These are phyloP conservation scores for Hoplostethus mediterraneus DNA, from an alignment of 2,797 vertebrate species.

Conservation along the genomic window DNA sequence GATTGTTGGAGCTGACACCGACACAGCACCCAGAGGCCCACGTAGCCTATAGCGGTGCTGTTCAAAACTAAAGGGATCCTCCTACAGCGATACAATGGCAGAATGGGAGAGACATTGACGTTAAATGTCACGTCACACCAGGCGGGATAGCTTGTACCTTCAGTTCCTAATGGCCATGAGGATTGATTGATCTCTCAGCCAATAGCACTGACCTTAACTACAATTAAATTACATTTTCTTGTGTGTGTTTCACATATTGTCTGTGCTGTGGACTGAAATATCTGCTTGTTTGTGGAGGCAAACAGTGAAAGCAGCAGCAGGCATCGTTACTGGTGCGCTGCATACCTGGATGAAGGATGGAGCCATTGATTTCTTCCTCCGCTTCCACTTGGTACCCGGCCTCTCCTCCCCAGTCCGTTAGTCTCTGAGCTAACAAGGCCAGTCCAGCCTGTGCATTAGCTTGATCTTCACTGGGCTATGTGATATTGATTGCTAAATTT, in stretches of 20 bases:
- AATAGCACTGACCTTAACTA: background rate
- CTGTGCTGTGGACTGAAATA: slow-evolving; percentile 17
- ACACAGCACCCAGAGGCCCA: slow-evolving; percentile 41
- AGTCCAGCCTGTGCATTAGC: slow-evolving; percentile 73
- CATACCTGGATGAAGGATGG: slow-evolving; percentile 56
- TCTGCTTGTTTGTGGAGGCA: slow-evolving; percentile 23
- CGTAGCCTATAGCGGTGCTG: slow-evolving; percentile 6
- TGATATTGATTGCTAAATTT: slow-evolving; percentile 73
- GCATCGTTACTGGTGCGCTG: slow-evolving; percentile 37
- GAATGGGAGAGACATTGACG: slow-evolving; percentile 21
- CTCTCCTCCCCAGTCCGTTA: slow-evolving; percentile 36
- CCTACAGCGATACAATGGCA: background rate
- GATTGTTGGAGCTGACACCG: slow-evolving; percentile 57
- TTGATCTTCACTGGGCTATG: slow-evolving; percentile 58
- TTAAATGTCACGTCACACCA: slow-evolving; percentile 25
- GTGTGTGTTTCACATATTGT: background rate
- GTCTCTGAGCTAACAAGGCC: slow-evolving; percentile 48
- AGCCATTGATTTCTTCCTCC: slow-evolving; percentile 64
- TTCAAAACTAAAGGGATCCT: background rate
- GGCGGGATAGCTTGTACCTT: slow-evolving; percentile 15
- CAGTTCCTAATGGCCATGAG: background rate
- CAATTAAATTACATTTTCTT: slow-evolving; percentile 1
- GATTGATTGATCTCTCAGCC: too few species aligned
- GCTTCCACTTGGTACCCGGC: slow-evolving; percentile 44
- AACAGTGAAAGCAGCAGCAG: slow-evolving; percentile 18